phyloP scores from a whole-genome alignment of 2,797 vertebrate species.

The Tamandua tetradactyla region DNA sequence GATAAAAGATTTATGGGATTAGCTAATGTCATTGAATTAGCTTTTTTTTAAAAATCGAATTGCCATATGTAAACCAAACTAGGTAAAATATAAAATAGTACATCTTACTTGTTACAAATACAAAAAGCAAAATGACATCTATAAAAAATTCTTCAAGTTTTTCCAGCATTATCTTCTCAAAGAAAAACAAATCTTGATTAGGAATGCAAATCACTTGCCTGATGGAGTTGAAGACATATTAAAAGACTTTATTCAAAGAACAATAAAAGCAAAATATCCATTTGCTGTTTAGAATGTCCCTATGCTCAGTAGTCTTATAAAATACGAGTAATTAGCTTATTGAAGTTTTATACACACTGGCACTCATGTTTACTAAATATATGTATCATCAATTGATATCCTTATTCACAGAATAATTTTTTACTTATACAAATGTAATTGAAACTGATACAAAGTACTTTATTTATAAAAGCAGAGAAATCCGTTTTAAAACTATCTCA shows the following conservation, averaged over 20 bases:
- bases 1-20: constrained; percentile 8
- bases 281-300: constrained; percentile 73
- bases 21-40: neutral
- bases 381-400: constrained; percentile 58
- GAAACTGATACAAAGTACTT: constrained; percentile 47
- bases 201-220: constrained; percentile 73
- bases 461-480: constrained; percentile 70
- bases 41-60: neutral
- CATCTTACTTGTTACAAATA: constrained; percentile 65
- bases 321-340: constrained; percentile 61
- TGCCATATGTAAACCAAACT: neutral
- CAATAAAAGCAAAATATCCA: constrained; percentile 40
- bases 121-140: constrained; percentile 59
- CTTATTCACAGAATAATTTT: constrained; percentile 76
- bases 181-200: constrained; percentile 75
- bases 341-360: neutral
- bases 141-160: constrained; percentile 44
- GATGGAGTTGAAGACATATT: constrained; percentile 73
- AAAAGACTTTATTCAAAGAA: constrained; percentile 64
- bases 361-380: constrained; percentile 73
- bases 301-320: constrained; percentile 55
- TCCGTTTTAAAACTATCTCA: neutral
- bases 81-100: neutral
- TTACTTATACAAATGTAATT: constrained; percentile 74
- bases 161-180: constrained; percentile 65